These are phyloP conservation scores for Molorchus minor DNA, from an alignment of 2,888 invertebrate species.

Conservation along the genomic window DNA sequence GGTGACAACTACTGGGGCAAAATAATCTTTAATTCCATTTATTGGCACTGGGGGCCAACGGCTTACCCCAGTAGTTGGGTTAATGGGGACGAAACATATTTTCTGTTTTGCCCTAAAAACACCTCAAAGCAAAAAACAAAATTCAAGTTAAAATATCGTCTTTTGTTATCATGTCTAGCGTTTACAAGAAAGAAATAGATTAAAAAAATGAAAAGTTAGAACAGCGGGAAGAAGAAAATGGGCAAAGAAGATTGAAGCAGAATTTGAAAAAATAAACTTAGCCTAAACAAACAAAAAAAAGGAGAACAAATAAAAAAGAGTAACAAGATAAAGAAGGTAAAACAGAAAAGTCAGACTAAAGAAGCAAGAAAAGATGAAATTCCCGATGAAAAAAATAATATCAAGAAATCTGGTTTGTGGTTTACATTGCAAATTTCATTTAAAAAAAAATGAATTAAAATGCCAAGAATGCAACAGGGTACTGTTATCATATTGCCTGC, in stretches of 20 bases:
- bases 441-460: too few species aligned
- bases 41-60: constrained; percentile 1
- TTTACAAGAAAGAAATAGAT: constrained; percentile 17
- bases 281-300: too few species aligned
- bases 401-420: too few species aligned
- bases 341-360: too few species aligned
- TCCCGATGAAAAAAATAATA: too few species aligned
- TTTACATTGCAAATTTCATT: too few species aligned
- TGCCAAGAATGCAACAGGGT: too few species aligned
- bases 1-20: background rate
- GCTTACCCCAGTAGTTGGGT: constrained; percentile 12
- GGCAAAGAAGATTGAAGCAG: constrained; percentile 4
- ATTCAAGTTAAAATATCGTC: constrained; percentile 5
- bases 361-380: too few species aligned
- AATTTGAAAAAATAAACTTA: too few species aligned
- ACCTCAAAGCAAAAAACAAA: constrained; percentile 12
- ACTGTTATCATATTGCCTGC: too few species aligned
- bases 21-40: background rate
- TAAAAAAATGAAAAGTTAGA: constrained; percentile 13
- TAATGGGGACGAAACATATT: constrained; percentile 39
- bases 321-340: too few species aligned
- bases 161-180: constrained; percentile 12
- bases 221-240: constrained; percentile 10
- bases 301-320: too few species aligned
- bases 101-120: constrained; percentile 31